Evolutionary conservation across 2,888 invertebrate genomes (phyloP), one percentile per base, ranked within the genome.

Genomic region (Drosophila cognata): DNA sequence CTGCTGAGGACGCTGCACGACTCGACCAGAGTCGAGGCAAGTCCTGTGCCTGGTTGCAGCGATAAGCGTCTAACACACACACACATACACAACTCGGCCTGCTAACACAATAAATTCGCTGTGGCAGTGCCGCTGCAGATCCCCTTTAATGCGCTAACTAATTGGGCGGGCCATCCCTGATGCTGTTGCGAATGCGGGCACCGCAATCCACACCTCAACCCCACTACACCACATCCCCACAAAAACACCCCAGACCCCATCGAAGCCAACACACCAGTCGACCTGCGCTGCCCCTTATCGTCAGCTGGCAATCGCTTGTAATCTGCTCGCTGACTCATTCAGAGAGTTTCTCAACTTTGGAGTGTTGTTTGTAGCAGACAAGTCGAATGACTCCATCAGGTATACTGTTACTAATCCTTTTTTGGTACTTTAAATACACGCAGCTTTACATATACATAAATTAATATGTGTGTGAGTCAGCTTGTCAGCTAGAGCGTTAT

Each of bases 141-240:
- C 84, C 88, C 76, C 72, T 84, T 89, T 90, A 88, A 88, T 88
- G 91, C 88, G 86, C 73, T 79, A 90, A 89, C 88, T 88, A 88
- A 88, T 88, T 88, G 91, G 82, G 81, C 79, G 72, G 74, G 69
- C 68, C 72, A 55, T 28, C 59, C 57, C 21, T 36, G 50, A 53
- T 70, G 38, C 51, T 43, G 11, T 11, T 25, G 48, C 53, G 74
- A 67, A 74, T 77, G 75, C 81, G 81, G 81, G 78, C 59, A 65
- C 43, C 62, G 38, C 50, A 56, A 48, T 36, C 38, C 21, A 29
- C 41, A 57, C 31, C n/a, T 48, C 50, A 31, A 51, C 28, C 46
- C 18, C 16, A 36, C 50, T 29, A 16, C 29, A 21, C 33, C 33
- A 4, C 21, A 21, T 16, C 21, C 16, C 21, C 8, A 25, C 46